Base-by-base conservation (phyloP, 2,888 invertebrate genomes). In the Byasa hedistus region DNA sequence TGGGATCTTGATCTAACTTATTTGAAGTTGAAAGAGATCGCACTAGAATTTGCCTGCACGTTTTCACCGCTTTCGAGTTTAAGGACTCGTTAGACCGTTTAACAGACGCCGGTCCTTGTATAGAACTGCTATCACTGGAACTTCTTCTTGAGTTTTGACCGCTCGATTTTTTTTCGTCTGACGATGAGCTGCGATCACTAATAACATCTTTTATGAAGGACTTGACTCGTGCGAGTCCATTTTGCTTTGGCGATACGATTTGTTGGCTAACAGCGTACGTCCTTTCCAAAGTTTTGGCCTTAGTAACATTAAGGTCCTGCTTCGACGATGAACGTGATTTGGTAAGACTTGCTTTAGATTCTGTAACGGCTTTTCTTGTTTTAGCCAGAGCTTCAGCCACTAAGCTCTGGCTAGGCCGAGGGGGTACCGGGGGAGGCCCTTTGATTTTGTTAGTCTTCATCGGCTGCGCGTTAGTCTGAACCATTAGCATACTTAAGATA, bases 351-450 rank as follows among this genome's bases (percentile, higher is more conserved):
- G 84, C 85, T 75, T 91, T 89, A 21, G 92, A 91, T 65, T 92
- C 92, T 65, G 91, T 89, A 64, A 92, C 91, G 65, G 91, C 91
- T 82, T 89, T 92, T 75, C 93, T 90, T 64, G 93, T 92, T 85
- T 95, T 95, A 69, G 95, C 94, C 71, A 96, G 89, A 65, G 95
- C 95, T 86, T 95, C 95, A 65, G 95, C 94, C 65, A 95, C 94
- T 78, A 95, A 92, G 77, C 93, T 94, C 79, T 95, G 94, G 83
- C 95, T 95, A 66, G 96, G 96, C 77, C 96, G 92, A 73, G 96
- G 96, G 67, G 96, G 96, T 73, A 96, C 96, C 76, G 96, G 96
- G 73, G 96, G 96, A 72, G 95, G 95, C 69, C 94, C 94, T 79
- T 93, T 90, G 65, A 91, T 77, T 79, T 91, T 91, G 75, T 74